Conservation (phyloP, 1,140 invertebrate species). For the Tetramorium simillimum region DNA sequence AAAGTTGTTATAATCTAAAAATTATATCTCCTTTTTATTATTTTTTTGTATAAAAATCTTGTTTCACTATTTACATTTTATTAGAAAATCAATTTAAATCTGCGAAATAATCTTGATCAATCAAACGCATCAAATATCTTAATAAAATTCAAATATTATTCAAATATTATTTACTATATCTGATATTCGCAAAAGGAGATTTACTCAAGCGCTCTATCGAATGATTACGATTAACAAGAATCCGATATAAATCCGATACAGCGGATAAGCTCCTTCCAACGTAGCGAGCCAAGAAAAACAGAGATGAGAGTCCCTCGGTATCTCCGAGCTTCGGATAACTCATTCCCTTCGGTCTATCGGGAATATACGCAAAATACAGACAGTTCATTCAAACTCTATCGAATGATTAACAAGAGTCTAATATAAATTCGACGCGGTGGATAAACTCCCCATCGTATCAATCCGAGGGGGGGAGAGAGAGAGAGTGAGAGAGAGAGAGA, state of each 20-base stretch:
- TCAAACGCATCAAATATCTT: constrained; percentile 18
- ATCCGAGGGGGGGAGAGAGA: not conserved
- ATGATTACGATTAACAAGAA: constrained; percentile 56
- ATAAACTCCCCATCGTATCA: constrained; percentile 32
- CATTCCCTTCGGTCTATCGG: constrained; percentile 49
- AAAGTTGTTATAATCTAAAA: not conserved
- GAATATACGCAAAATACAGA: constrained; percentile 49
- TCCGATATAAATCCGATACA: constrained; percentile 53
- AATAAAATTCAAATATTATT: constrained; percentile 44
- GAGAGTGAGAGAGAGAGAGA: not conserved
- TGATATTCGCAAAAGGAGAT: constrained; percentile 31
- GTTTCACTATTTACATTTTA: not conserved
- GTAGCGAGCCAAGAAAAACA: constrained; percentile 56
- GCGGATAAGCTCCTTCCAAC: constrained; percentile 44
- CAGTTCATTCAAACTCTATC: constrained; percentile 56
- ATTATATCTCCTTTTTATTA: not conserved
- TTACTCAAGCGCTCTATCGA: constrained; percentile 42
- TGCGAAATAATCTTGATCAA: not conserved
- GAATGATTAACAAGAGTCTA: constrained; percentile 54
- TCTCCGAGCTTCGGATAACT: constrained; percentile 22
- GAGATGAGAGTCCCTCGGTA: constrained; percentile 44
- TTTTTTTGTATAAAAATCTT: not conserved
- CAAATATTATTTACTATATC: constrained; percentile 35
- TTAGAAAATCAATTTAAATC: not conserved
- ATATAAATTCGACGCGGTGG: constrained; percentile 55